Base-by-base conservation (phyloP, 2,113 vertebrate genomes). In the Pitta sordida region DNA sequence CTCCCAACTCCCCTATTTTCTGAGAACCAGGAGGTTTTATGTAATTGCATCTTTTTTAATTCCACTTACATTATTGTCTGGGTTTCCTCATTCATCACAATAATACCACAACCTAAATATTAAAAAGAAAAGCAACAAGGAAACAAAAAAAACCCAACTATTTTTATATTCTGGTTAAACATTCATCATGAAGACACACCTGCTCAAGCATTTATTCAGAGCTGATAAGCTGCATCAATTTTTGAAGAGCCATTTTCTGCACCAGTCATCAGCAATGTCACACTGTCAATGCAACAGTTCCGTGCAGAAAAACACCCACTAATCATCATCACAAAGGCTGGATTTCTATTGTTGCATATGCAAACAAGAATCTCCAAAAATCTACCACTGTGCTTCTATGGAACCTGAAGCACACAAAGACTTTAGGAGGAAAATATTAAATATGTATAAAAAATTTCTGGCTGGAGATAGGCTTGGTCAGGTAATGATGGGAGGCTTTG, bases 201-300 rank as follows among this genome's bases (percentile, higher is more conserved):
- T 71, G 36, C 29, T 89, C 74, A 63, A 75, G 75, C 56, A 44
- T 87, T 94, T 94, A 79, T 76, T 67, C 83, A 22, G 81, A 71
- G 75, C 34, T 83, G 90, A 71, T 48, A 64, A 71, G 48, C 34
- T 44, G 55, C 70, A 75, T 91, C 56, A 24, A 68, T 91, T 86
- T 93, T 67, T 90, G 88, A 95, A 67, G 70, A 95, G 64, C 34
- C 41, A 43, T 94, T 95, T 97, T 91, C 91, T 93, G 89, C 83
- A 11, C 77, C 91, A 65, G 39, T 48, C 81, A n/a, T 60, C 85
- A 80, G 41, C 52, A 80, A 34, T 68, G 86, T 68, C 58, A 70
- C 29, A 13, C 34, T 83, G 89, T 11, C 63, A 75, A 2, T 11
- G 39, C 48, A 49, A 41, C 55, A 56, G 36, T 19, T 53, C 23